Evolutionary conservation across 1,140 invertebrate genomes (phyloP), one percentile per base, ranked within the genome.

Genomic region (Arctopsyche grandis): DNA sequence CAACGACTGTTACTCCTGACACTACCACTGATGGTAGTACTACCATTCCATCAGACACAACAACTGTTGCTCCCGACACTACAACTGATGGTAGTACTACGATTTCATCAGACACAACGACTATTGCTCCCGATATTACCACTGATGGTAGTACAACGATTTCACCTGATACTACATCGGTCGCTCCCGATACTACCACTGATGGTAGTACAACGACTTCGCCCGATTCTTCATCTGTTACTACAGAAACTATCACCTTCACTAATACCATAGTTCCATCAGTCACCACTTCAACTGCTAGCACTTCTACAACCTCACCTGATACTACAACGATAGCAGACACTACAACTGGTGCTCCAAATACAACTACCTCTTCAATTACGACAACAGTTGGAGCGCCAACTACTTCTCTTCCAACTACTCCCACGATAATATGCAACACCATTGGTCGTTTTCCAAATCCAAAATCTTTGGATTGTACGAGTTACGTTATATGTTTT

Each of bases 291-390:
- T 7, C 60, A 3, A 66, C 60, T 66, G 24, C 1, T 66, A 21
- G 1, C 60, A 66, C 3, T 16, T 21, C 52, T 4, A 56, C 60
- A 60, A 60, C 70, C 19, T 7, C 29, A 38, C 16, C 69, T 44
- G 48, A 69, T 22, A 69, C 63, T 60, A 78, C 76, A 16, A 7
- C 69, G 29, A 71, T 24, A 14, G 29, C 5, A 21, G 21, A 5
- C 9, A 3, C 5, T 60, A 60, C 21, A 26, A 26, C 22, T 26
- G 9, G 0, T 14, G 24, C 7, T 24, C 9, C 63, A 66, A 26
- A 21, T 26, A 12, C 24, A 4, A 26, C 21, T 21, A 60, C 58
- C 10, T 4, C n/a, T 21, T 1, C 58, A 10, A 60, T 21, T 21
- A 60, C 58, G 5, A 60, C 58, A 60, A 5, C 58, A 1, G 4